Evolutionary conservation across 2,113 vertebrate genomes (phyloP).

Genomic region (Martes martes): DNA sequence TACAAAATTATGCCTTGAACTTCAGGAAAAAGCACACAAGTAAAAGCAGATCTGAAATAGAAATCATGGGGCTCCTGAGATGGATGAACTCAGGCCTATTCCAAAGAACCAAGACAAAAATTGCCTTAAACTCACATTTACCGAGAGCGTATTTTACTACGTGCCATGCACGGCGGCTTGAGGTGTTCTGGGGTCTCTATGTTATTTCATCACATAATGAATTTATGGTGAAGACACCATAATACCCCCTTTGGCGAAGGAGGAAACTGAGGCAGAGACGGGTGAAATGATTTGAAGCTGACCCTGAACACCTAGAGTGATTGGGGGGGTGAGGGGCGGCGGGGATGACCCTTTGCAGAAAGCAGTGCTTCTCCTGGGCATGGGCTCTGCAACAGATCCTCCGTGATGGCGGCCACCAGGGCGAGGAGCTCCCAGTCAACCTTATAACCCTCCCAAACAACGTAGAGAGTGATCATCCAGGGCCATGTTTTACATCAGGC

Average conservation of each 20-base stretch:
- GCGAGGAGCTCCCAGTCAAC: neutral
- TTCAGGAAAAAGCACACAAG: constrained; percentile 26
- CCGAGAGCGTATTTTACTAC: neutral
- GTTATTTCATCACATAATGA: neutral
- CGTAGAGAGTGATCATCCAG: neutral
- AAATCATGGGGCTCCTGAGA: constrained; percentile 46
- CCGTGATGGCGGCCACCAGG: neutral
- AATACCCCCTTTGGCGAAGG: neutral
- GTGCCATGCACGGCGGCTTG: neutral
- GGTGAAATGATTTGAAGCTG: neutral
- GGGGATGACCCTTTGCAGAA: neutral
- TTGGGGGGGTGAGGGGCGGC: fast-evolving
- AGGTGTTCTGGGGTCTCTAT: neutral
- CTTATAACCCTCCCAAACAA: neutral
- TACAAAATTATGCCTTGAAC: constrained; percentile 14
- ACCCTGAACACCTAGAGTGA: neutral
- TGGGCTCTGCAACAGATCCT: neutral
- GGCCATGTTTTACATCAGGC: constrained; percentile 27
- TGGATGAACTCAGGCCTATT: constrained; percentile 34
- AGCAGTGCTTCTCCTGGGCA: neutral
- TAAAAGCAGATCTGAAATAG: constrained; percentile 49
- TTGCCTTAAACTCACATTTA: constrained; percentile 11
- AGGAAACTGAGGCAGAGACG: constrained; percentile 27
- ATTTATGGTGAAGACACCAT: neutral
- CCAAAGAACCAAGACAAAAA: neutral